Conservation (phyloP, 2,113 vertebrate genomes). For the Pollachius pollachius region DNA sequence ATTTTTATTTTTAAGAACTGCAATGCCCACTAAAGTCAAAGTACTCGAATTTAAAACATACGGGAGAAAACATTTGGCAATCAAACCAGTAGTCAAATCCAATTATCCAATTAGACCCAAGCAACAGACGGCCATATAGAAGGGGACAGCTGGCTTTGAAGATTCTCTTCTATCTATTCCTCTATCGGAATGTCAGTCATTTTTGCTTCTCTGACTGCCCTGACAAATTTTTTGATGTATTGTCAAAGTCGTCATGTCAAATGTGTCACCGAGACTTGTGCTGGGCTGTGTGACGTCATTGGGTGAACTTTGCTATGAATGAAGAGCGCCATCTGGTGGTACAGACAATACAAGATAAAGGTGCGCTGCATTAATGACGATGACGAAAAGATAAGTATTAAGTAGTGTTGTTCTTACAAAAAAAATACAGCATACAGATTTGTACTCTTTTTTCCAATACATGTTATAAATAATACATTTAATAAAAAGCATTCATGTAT, state of each 20-base stretch:
- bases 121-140: constrained; percentile 51
- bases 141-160: constrained; percentile 55
- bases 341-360: not conserved
- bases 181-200: constrained; percentile 55
- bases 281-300: too few relatives aligned
- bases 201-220: constrained; percentile 24
- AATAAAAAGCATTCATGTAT: too few relatives aligned
- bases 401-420: too few relatives aligned
- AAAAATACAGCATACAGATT: too few relatives aligned
- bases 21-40: not conserved
- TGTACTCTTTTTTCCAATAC: too few relatives aligned
- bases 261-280: constrained; percentile 15
- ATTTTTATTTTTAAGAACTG: not conserved
- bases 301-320: constrained; percentile 19
- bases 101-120: constrained; percentile 50
- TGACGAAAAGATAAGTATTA: too few relatives aligned
- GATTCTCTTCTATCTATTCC: constrained; percentile 47
- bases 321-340: constrained; percentile 64
- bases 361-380: too few relatives aligned
- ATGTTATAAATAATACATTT: too few relatives aligned
- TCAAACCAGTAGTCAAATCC: constrained; percentile 24
- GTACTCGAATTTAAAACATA: constrained; percentile 34
- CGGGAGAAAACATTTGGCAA: constrained; percentile 40
- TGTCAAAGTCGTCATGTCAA: constrained; percentile 51
- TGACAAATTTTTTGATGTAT: constrained; percentile 25